These are phyloP conservation scores for Poeciliopsis presidionis DNA, from an alignment of 2,797 vertebrate genomes.

Conservation along the genomic window DNA sequence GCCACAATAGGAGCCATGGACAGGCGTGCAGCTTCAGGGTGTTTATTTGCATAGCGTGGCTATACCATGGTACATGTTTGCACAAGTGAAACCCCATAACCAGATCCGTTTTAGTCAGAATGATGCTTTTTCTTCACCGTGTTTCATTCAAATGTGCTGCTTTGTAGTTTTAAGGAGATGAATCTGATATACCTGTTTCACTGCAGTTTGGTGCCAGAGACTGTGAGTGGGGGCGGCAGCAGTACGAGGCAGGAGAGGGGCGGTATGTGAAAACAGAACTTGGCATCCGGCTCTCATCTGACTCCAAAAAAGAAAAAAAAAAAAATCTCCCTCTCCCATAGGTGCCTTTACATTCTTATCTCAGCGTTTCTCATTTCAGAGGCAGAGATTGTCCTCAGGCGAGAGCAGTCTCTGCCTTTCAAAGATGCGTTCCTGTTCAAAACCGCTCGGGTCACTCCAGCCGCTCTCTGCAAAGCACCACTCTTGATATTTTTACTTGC, in stretches of 20 bases:
- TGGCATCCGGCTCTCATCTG: slow-evolving; percentile 67
- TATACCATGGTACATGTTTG: slow-evolving; percentile 13
- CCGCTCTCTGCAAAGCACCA: slow-evolving; percentile 63
- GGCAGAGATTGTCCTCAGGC: slow-evolving; percentile 65
- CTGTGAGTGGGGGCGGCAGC: slow-evolving; percentile 67
- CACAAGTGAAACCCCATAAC: slow-evolving; percentile 10
- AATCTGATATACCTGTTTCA: slow-evolving; percentile 54
- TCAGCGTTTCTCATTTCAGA: slow-evolving; percentile 51
- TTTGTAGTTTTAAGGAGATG: slow-evolving; percentile 17
- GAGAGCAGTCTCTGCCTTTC: slow-evolving; percentile 64
- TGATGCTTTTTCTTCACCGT: slow-evolving; percentile 6
- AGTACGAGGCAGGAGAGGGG: slow-evolving; percentile 58
- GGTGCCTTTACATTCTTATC: slow-evolving; percentile 71
- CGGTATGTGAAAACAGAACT: slow-evolving; percentile 68
- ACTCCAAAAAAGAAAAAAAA: slow-evolving; percentile 18
- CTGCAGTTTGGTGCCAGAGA: slow-evolving; percentile 56
- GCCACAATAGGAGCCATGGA: slow-evolving; percentile 71
- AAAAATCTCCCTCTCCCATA: slow-evolving; percentile 63
- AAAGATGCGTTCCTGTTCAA: slow-evolving; percentile 45
- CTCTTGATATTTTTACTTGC: slow-evolving; percentile 76
- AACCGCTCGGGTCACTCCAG: slow-evolving; percentile 57
- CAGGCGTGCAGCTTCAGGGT: slow-evolving; percentile 59
- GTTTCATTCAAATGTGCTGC: slow-evolving; percentile 34
- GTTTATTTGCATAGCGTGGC: slow-evolving; percentile 35
- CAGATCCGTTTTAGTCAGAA: slow-evolving; percentile 14